Percentiles rank a stretch among this genome's conserved stretches.
Evolutionary conservation across 2,888 invertebrate species (phyloP).

Genomic region (Caenorhabditis uteleia): DNA sequence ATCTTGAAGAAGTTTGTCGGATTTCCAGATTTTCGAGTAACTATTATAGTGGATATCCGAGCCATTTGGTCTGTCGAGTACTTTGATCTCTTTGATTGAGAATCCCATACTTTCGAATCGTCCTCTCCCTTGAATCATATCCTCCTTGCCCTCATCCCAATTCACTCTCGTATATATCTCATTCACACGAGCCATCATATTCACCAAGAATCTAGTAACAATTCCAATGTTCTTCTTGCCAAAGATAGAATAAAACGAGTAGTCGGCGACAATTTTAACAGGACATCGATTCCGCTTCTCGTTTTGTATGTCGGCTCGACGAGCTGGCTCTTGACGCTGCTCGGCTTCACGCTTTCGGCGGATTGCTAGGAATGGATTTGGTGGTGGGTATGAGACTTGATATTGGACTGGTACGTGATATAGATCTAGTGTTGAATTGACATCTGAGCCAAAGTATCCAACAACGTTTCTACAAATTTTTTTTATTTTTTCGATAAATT

Average conservation of each 20-base stretch:
- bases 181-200: conserved; percentile 43
- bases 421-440: conserved; percentile 11
- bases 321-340: neutral
- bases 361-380: conserved; percentile 19
- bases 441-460: conserved; percentile 31
- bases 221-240: conserved; percentile 35
- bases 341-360: too few relatives aligned
- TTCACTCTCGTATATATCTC: conserved; percentile 43
- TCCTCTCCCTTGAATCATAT: conserved; percentile 25
- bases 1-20: conserved; percentile 13
- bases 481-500: conserved; percentile 7
- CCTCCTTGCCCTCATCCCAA: conserved; percentile 41
- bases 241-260: conserved; percentile 38
- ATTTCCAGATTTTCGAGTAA: conserved; percentile 6
- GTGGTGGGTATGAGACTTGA: conserved; percentile 5
- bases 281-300: conserved; percentile 40
- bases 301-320: conserved; percentile 4
- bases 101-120: conserved; percentile 47
- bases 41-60: conserved; percentile 40
- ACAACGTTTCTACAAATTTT: conserved; percentile 11
- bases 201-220: conserved; percentile 39
- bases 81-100: conserved; percentile 45
- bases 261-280: conserved; percentile 46
- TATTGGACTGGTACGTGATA: conserved; percentile 9
- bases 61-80: conserved; percentile 27